Evolutionary conservation across 2,888 invertebrate genomes (phyloP).

Genomic region (Eupithecia exiguata): DNA sequence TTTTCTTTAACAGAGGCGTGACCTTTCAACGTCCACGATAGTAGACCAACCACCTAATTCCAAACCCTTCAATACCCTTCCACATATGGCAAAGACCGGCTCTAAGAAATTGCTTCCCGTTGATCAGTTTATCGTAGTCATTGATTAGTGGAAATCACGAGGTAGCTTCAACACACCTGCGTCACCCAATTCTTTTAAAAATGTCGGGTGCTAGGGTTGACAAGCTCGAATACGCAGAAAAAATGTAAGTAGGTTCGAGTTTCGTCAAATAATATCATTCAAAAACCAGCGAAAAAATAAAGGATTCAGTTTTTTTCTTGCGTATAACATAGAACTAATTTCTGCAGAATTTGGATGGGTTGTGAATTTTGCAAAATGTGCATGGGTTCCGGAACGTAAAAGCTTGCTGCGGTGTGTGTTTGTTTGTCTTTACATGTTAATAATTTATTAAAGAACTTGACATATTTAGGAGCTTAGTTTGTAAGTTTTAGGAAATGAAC

Average conservation of each 20-base stretch:
- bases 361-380: too few species aligned
- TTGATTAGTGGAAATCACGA: constrained; percentile 78
- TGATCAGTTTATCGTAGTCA: constrained; percentile 58
- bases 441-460: too few species aligned
- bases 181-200: constrained; percentile 60
- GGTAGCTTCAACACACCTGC: constrained; percentile 63
- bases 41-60: neutral
- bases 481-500: too few species aligned
- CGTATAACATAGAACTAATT: too few species aligned
- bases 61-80: constrained; percentile 23
- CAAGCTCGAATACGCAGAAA: neutral
- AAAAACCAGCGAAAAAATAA: neutral
- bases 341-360: too few species aligned
- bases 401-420: too few species aligned
- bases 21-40: neutral
- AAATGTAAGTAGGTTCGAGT: neutral
- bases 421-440: too few species aligned
- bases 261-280: too few species aligned
- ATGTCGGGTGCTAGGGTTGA: constrained; percentile 44
- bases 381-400: too few species aligned
- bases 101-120: constrained; percentile 75
- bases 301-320: too few species aligned
- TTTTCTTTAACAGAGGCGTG: neutral
- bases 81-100: constrained; percentile 44
- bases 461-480: too few species aligned